Base-by-base conservation (phyloP, 2,113 vertebrate species). In the Gulo gulo region DNA sequence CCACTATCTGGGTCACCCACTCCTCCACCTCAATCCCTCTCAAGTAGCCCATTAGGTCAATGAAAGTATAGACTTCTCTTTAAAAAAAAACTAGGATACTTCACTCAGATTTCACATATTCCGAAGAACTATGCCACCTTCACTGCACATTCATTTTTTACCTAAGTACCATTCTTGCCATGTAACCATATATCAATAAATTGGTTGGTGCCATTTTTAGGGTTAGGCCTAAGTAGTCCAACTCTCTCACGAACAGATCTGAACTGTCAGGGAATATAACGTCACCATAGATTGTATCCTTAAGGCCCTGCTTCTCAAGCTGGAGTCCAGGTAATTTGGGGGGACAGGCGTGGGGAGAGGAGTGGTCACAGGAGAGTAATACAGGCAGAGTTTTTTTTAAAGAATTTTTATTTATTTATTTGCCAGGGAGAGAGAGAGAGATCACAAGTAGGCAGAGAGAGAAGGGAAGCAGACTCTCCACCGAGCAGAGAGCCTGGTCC, bases 21-120 rank as follows among this genome's bases (percentile, higher is more conserved):
- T 99, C 99, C 83, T 99, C 99, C 78, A 98, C 99, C 63, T 99
- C 99, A 99, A 99, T 99, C 97, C 99, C 99, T 21, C 99, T 99
- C 98, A 99, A 99, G 99, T 99, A 99, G 97, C 57, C 26, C 50
- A 3, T 55, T 24, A 3, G 16, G 52, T 47, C 42, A 98, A 92
- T 94, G 93, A 96, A 95, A 52, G 20, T 23, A 63, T 45, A 69
- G 39, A 42, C 5, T 23, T 45, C 7, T 45, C 69, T 29, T 67
- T 26, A 4, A 5, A 42, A 6, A 45, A 87, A 79, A 36, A 42
- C 3, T 87, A 18, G 57, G 86, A n/a, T 86, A 78, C 63, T 87
- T 73, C 76, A 36, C 31, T 87, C 20, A 67, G 21, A 84, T 73
- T 82, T 82, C 65, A 36, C 52, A 31, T 74, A 88, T 73, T 95